Evolutionary conservation across 2,113 vertebrate genomes (phyloP), one percentile per base, ranked within the genome.

Genomic region (Glaucidium brasilianum): DNA sequence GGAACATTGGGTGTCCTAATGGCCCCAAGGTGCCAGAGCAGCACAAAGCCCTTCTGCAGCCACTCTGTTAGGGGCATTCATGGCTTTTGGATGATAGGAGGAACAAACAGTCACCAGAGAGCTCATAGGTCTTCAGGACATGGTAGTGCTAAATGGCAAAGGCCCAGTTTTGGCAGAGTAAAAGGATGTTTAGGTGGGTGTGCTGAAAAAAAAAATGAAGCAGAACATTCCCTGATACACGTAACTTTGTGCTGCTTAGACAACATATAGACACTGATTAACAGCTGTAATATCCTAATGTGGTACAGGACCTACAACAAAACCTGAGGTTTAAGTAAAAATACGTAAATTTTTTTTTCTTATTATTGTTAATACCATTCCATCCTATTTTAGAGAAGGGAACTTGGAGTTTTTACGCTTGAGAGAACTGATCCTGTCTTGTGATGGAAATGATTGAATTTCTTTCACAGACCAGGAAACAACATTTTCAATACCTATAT

Each of bases 31-130:
- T n/a, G 30, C 5, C 56, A 72, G 19, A 17, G 26, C 16, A 20
- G 6, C 5, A 69, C 23, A 10, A 85, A 53, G 3, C 9, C 21
- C 25, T 43, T 45, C 22, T 66, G 50, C 26, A 82, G 39, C 19
- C 5, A 1, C 7, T 43, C 17, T 56, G 37, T 2, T 4, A 87
- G 9, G 7, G 11, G 2, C 29, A 53, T 21, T 16, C 9, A 6
- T 52, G n/a, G 4, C 25, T 91, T 85, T n/a, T 3, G 18, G 17
- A 2, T 3, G 5, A 6, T 4, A 30, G 8, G 7, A 77, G 11
- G 59, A 58, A 23, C 11, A 71, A 56, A 50, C 3, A 4, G 14
- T 71, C 26, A 16, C 22, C 11, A 25, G 29, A 43, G 26, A 60
- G 21, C 10, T 68, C 19, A 17, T 4, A 26, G 32, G 12, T 22